A percentile compares a stretch with the other conserved stretches of the same genome.
Evolutionary conservation across 2,113 vertebrate genomes (phyloP).

Genomic region (Psilopogon haemacephalus): DNA sequence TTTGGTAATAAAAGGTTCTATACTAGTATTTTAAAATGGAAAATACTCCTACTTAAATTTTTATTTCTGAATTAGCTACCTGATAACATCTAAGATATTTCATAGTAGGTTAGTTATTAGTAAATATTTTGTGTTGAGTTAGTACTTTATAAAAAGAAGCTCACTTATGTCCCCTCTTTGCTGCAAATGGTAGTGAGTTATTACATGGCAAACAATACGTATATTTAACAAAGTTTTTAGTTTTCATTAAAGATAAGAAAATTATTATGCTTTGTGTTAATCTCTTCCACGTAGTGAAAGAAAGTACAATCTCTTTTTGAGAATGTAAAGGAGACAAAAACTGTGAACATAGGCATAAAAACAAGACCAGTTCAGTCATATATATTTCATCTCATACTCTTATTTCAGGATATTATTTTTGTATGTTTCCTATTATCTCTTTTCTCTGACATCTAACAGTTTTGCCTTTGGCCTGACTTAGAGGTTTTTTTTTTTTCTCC

Average conservation of each 20-base stretch:
- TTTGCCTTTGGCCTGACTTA: conserved; percentile 19
- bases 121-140: not conserved
- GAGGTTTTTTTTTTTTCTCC: conserved; percentile 2
- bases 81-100: not conserved
- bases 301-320: no score
- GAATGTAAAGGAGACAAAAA: not conserved
- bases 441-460: not conserved
- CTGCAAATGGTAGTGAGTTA: not conserved
- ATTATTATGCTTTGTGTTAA: not conserved
- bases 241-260: not conserved
- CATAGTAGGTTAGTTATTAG: not conserved
- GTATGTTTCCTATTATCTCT: conserved; percentile 43
- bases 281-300: not conserved
- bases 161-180: not conserved
- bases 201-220: not conserved
- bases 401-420: conserved; percentile 56
- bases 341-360: not conserved
- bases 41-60: not conserved
- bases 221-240: not conserved
- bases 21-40: not conserved
- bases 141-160: not conserved
- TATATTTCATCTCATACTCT: conserved; percentile 13
- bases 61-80: not conserved
- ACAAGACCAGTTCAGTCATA: not conserved
- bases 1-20: not conserved